Percentiles rank a stretch among this genome's conserved stretches.
Evolutionary conservation across 2,888 invertebrate genomes (phyloP).

Genomic region (Dynastes tityus): DNA sequence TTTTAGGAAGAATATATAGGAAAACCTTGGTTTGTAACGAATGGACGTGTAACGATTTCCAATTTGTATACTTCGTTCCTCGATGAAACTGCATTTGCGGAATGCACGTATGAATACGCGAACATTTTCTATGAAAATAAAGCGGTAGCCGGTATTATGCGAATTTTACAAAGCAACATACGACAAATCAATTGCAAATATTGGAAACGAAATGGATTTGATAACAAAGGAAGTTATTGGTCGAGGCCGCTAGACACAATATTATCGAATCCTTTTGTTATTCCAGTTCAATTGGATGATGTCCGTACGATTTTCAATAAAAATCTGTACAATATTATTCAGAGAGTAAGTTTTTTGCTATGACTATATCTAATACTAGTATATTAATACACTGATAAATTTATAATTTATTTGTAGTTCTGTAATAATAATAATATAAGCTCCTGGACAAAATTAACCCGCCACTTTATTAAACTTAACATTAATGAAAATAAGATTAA

Average conservation of each 20-base stretch:
- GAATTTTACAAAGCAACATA: slow-evolving; percentile 26
- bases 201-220: slow-evolving; percentile 38
- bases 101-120: not conserved
- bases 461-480: too few relatives aligned
- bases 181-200: slow-evolving; percentile 25
- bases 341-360: too few relatives aligned
- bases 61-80: slow-evolving; percentile 6
- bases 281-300: slow-evolving; percentile 34
- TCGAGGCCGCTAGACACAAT: slow-evolving; percentile 24
- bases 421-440: too few relatives aligned
- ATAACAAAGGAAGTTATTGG: slow-evolving; percentile 46
- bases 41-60: not conserved
- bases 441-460: too few relatives aligned
- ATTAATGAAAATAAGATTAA: too few relatives aligned
- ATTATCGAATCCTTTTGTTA: slow-evolving; percentile 46
- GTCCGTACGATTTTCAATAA: slow-evolving; percentile 20
- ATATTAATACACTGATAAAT: too few relatives aligned
- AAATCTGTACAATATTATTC: not conserved
- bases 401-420: too few relatives aligned
- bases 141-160: slow-evolving; percentile 12
- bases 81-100: not conserved
- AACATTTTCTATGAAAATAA: slow-evolving; percentile 16
- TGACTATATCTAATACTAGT: too few relatives aligned
- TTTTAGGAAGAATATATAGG: slow-evolving; percentile 4
- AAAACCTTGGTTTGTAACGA: not conserved